phyloP scores from a whole-genome alignment of 1,140 invertebrate species.

The Paraescarpia echinospica region DNA sequence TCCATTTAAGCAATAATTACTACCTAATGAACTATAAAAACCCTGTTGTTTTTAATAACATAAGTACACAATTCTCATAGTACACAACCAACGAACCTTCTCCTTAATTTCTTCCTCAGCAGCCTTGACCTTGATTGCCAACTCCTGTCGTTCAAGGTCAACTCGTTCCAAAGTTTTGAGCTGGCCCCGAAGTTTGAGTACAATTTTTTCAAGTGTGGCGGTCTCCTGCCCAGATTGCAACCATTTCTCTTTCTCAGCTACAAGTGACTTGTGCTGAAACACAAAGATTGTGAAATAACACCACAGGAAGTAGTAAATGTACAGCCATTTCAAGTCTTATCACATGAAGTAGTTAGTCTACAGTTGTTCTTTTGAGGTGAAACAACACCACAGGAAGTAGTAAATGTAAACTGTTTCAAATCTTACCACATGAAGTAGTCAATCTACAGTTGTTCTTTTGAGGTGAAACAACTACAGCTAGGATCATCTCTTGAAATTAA shows the following conservation, averaged over 20 bases:
- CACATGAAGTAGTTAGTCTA: no score
- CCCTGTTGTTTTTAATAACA: no score
- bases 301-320: not conserved
- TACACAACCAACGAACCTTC: not conserved
- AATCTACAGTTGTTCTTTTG: no score
- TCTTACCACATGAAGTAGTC: no score
- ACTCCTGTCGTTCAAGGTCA: not conserved
- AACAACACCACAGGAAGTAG: not conserved
- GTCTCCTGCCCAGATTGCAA: not conserved
- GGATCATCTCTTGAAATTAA: no score
- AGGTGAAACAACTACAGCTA: no score
- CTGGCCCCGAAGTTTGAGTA: slow-evolving; percentile 11
- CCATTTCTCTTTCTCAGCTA: not conserved
- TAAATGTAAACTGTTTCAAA: no score
- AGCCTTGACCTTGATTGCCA: not conserved
- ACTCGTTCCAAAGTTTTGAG: not conserved
- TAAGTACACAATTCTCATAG: no score
- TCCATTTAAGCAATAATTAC: no score
- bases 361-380: not conserved
- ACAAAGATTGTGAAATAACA: not conserved
- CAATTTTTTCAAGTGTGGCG: not conserved
- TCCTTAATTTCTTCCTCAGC: not conserved
- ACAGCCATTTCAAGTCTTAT: no score
- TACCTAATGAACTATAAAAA: no score
- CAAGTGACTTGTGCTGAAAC: not conserved